Base-by-base conservation (phyloP, 2,888 invertebrate genomes). In the Abrostola triplasia region DNA sequence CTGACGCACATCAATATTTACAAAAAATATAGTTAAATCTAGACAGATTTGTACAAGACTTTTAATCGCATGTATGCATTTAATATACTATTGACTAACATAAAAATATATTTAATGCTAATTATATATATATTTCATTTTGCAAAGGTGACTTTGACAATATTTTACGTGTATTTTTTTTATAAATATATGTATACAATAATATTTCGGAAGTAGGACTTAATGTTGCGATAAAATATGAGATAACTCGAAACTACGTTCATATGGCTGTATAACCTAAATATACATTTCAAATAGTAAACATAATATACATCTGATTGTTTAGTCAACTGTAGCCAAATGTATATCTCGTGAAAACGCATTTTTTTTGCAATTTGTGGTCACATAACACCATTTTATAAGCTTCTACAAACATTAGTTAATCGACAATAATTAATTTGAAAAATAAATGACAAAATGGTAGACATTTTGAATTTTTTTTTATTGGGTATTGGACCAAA, bases 141-240 rank as follows among this genome's bases (percentile, higher is more conserved):
- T 82, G 88, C 90, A 76, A 73, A 82, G 75, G 92, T 92, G 92
- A 92, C 91, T 90, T 88, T 80, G 92, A 93, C 92, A 92, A 93
- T 92, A 93, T 91, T 77, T 84, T 88, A 85, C 37, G 59, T 59
- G 62, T 81, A 79, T 10, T 50, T 61, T 66, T 79, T 78, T 70
- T 72, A 73, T 76, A 58, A 61, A 53, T 54, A 51, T 70, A 61
- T 70, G 36, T 60, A 62, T 53, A 75, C 57, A 58, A 6, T 64
- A 37, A 47, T 47, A 24, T 9, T 5, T 8, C 8, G 4, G 1
- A 9, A 24, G n/a, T 11, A 41, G 6, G 24, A 24, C 10, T 41
- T 36, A 38, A 56, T 63, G 60, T 64, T 56, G 42, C 38, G 57
- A 53, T 60, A 5, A 38, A 9, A 41, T 13, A 56, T 1, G 1